Evolutionary conservation across 2,888 invertebrate genomes (phyloP).

Genomic region (Hymenopus coronatus): DNA sequence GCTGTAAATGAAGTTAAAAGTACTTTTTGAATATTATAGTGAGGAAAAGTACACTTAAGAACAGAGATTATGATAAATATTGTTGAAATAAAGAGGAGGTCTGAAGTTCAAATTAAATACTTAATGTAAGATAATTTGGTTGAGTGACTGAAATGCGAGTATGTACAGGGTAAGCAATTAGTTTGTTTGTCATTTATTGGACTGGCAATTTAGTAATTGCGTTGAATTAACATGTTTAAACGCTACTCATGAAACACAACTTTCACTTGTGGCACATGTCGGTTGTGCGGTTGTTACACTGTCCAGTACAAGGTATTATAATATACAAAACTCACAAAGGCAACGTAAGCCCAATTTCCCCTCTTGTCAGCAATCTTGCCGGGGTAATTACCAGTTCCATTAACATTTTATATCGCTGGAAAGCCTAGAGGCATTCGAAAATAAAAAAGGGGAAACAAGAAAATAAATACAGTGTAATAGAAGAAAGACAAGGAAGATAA

Average conservation of each 20-base stretch:
- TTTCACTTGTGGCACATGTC: not conserved
- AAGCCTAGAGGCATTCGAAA: slow-evolving; percentile 2
- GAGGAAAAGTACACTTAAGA: no score
- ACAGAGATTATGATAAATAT: no score
- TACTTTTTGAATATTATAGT: no score
- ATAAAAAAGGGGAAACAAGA: not conserved
- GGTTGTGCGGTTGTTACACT: not conserved
- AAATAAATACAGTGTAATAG: not conserved
- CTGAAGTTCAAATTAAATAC: no score
- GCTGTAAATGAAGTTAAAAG: no score
- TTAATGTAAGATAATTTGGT: no score
- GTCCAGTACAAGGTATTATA: not conserved
- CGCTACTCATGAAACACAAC: not conserved
- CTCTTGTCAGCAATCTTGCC: slow-evolving; percentile 19
- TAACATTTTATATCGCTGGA: slow-evolving; percentile 25
- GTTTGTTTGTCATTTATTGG: no score
- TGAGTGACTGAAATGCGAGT: no score
- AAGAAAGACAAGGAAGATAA: not conserved
- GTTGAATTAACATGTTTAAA: no score
- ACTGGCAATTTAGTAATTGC: no score
- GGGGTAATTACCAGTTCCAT: slow-evolving; percentile 22
- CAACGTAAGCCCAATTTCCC: slow-evolving; percentile 21
- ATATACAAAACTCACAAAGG: slow-evolving; percentile 20
- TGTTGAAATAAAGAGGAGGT: no score
- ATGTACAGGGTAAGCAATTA: no score